Evolutionary conservation across 2,797 vertebrate species (phyloP).

Genomic region (Xerus rutilus): DNA sequence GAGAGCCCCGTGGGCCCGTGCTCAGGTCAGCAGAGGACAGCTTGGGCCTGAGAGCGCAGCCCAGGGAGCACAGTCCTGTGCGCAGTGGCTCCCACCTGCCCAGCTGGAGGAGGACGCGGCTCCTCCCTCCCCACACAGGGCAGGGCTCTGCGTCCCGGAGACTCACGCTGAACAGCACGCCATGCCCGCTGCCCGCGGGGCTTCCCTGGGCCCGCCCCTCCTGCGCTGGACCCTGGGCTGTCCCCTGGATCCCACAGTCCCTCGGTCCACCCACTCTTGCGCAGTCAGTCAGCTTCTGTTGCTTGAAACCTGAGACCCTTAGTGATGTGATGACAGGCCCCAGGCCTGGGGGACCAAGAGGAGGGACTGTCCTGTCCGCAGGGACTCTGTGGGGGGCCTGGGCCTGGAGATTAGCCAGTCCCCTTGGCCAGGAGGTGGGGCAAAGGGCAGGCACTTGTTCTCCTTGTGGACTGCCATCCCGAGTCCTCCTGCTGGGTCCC

Average conservation of each 20-base stretch:
- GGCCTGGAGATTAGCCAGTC: background rate
- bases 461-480: background rate
- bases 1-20: background rate
- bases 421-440: background rate
- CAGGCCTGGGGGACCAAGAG: background rate
- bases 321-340: background rate
- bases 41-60: background rate
- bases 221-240: too few relatives aligned
- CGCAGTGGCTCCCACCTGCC: background rate
- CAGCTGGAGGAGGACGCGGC: too few relatives aligned
- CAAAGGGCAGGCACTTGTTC: accelerated
- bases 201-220: background rate
- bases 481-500: background rate
- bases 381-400: background rate
- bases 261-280: too few relatives aligned
- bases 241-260: too few relatives aligned
- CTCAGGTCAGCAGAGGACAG: background rate
- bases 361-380: too few relatives aligned
- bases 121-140: accelerated
- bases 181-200: accelerated
- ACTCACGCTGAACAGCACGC: too few relatives aligned
- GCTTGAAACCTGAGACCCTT: background rate
- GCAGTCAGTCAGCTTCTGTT: background rate
- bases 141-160: too few relatives aligned
- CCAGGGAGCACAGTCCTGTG: background rate